Evolutionary conservation across 2,888 invertebrate species (phyloP).

Genomic region (Scaptomyza cyrtandrae): DNA sequence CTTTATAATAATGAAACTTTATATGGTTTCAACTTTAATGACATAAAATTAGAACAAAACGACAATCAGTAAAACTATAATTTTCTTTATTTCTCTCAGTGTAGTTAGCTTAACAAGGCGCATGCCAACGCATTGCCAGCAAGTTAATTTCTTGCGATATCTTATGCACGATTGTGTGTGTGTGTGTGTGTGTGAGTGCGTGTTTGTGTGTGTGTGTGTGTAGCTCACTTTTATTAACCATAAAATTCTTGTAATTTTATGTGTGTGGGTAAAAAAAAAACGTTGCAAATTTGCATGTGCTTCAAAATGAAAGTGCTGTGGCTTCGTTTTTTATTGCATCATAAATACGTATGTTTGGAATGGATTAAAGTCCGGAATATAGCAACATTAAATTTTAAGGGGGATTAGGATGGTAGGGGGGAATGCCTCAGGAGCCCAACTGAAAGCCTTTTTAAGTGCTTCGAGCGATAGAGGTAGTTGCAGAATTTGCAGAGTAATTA

Average conservation of each 20-base stretch:
- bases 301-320: constrained; percentile 37
- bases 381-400: constrained; percentile 50
- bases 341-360: constrained; percentile 60
- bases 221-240: constrained; percentile 65
- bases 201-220: constrained; percentile 16
- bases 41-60: too few species aligned
- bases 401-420: neutral
- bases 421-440: neutral
- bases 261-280: constrained; percentile 53
- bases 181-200: constrained; percentile 18
- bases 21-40: too few species aligned
- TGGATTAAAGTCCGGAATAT: constrained; percentile 52
- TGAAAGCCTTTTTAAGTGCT: constrained; percentile 47
- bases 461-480: constrained; percentile 17
- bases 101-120: constrained; percentile 27
- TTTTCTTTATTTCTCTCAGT: constrained; percentile 22
- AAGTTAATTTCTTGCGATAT: constrained; percentile 64
- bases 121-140: constrained; percentile 64
- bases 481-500: constrained; percentile 49
- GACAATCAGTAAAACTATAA: too few species aligned
- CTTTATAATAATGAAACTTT: too few species aligned
- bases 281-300: constrained; percentile 76
- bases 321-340: constrained; percentile 48
- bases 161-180: constrained; percentile 17
- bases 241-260: constrained; percentile 77